Conservation (phyloP, 2,888 invertebrate genomes). For the Ephialtes manifestator region DNA sequence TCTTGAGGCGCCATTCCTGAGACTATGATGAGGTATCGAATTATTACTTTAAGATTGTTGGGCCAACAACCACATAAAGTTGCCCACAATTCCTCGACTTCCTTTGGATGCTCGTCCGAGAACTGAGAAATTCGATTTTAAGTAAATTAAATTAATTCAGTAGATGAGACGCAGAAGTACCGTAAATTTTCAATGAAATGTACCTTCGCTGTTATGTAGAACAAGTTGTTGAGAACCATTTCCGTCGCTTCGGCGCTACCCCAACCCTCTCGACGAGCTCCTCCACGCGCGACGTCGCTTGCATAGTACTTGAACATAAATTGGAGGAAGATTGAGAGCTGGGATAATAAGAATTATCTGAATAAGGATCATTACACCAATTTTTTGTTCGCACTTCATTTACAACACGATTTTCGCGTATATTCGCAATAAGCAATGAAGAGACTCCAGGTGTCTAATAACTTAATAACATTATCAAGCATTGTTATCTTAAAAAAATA, state of each 20-base stretch:
- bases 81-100: constrained; percentile 98
- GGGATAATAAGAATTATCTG: not conserved
- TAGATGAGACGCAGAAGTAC: not conserved
- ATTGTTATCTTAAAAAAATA: not conserved
- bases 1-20: constrained; percentile 99
- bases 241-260: constrained; percentile 99
- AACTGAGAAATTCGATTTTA: constrained; percentile 88
- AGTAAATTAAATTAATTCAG: not conserved
- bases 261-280: constrained; percentile 95
- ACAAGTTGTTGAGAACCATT: constrained; percentile 99
- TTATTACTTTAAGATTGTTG: constrained; percentile 98
- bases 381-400: not conserved
- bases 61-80: constrained; percentile 98
- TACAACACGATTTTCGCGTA: not conserved
- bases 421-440: not conserved
- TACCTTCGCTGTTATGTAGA: constrained; percentile 99
- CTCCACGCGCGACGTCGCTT: constrained; percentile 89
- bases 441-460: not conserved
- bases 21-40: constrained; percentile 97
- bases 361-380: not conserved
- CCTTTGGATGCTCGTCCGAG: constrained; percentile 97
- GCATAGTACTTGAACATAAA: constrained; percentile 86
- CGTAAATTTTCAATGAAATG: constrained; percentile 36
- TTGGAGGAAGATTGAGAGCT: constrained; percentile 25
- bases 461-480: not conserved